These are phyloP conservation scores for Andrena minutula DNA, from an alignment of 2,888 invertebrate genomes.

Conservation along the genomic window DNA sequence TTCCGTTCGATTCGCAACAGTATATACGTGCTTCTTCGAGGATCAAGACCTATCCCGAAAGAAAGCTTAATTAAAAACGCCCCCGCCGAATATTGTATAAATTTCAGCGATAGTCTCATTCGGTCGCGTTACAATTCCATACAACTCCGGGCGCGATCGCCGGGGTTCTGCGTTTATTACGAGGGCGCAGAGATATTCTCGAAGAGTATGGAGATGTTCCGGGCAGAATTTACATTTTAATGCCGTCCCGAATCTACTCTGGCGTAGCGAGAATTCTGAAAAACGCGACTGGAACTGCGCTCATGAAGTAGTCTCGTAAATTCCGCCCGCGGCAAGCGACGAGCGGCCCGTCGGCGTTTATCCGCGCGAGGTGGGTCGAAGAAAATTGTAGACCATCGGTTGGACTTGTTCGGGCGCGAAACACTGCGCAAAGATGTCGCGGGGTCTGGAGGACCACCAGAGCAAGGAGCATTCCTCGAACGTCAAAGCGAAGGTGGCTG, in stretches of 20 bases:
- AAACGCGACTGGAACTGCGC: constrained; percentile 31
- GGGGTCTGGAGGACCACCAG: neutral
- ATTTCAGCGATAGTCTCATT: constrained; percentile 22
- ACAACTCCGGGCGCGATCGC: constrained; percentile 40
- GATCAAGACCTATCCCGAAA: neutral
- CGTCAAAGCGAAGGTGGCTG: constrained; percentile 50
- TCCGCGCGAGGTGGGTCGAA: neutral
- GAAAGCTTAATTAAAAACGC: constrained; percentile 25
- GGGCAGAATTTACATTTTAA: constrained; percentile 50
- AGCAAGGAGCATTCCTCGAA: neutral
- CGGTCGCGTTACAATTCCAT: constrained; percentile 45
- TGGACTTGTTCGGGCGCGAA: neutral
- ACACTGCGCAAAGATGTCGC: neutral
- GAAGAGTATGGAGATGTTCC: constrained; percentile 52
- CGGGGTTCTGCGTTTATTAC: constrained; percentile 51
- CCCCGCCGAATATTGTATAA: constrained; percentile 23
- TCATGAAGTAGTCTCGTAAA: constrained; percentile 25
- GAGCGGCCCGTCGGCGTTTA: too few species aligned
- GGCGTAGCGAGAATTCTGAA: constrained; percentile 30
- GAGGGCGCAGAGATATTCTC: constrained; percentile 9
- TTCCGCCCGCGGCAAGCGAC: constrained; percentile 2
- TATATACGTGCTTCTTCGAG: neutral
- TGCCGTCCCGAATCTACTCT: constrained; percentile 45
- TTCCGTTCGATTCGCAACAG: constrained; percentile 40
- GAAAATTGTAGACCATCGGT: neutral